A percentile compares a stretch with the other conserved stretches of the same genome.
phyloP scores from a whole-genome alignment of 2,888 invertebrate genomes.

The Pristionchus maxplancki region DNA sequence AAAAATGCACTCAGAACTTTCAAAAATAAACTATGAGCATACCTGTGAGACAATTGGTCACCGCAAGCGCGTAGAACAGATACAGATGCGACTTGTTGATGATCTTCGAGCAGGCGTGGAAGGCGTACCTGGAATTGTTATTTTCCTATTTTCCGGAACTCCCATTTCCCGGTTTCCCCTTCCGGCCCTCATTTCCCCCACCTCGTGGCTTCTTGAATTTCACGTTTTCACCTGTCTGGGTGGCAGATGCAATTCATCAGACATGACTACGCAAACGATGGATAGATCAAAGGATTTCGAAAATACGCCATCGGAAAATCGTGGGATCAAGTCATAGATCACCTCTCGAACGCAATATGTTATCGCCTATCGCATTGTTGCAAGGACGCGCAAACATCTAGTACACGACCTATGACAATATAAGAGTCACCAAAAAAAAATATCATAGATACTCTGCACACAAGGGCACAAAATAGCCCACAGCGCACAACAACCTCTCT shows the following conservation, averaged over 20 bases:
- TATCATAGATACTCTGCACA: too few species aligned
- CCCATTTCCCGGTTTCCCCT: background rate
- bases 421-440: too few species aligned
- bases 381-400: too few species aligned
- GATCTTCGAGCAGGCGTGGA: conserved; percentile 57
- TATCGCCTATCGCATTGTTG: background rate
- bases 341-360: background rate
- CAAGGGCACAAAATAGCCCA: background rate
- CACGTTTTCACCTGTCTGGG: too few species aligned
- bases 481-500: too few species aligned
- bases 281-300: too few species aligned
- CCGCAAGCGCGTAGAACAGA: conserved; percentile 64
- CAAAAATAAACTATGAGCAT: too few species aligned
- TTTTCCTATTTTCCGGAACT: background rate
- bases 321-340: too few species aligned
- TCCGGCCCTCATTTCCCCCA: background rate
- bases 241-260: background rate
- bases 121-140: conserved; percentile 53
- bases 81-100: conserved; percentile 64
- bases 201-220: background rate
- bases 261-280: too few species aligned
- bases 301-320: too few species aligned
- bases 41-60: conserved; percentile 67
- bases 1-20: too few species aligned
- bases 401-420: too few species aligned